Evolutionary conservation across 2,888 invertebrate species (phyloP).

Genomic region (Apodemia mormo): DNA sequence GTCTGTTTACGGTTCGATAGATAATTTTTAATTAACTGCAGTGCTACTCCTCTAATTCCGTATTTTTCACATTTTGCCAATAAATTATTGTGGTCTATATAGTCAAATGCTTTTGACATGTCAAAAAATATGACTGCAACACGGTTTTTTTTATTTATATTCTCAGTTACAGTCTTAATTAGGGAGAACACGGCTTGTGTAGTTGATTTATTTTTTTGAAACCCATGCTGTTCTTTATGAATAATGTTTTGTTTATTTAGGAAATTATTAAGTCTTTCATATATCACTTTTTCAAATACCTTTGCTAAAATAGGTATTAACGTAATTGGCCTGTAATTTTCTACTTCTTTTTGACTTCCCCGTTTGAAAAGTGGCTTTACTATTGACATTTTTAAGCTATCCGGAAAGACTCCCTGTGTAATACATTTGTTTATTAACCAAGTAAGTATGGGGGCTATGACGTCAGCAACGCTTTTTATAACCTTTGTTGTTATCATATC

Average conservation of each 20-base stretch:
- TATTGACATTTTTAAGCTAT: background rate
- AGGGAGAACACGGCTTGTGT: background rate
- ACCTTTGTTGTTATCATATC: background rate
- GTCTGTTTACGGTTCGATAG: background rate
- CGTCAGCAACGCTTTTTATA: background rate
- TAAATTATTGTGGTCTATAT: background rate
- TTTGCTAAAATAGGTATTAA: background rate
- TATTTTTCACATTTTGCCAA: background rate
- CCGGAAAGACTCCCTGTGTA: background rate
- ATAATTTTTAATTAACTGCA: background rate
- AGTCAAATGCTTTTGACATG: background rate
- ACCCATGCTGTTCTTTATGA: background rate
- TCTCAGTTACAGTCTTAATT: background rate
- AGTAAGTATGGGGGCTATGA: background rate
- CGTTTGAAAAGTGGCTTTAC: background rate
- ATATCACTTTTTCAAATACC: background rate
- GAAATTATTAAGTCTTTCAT: background rate
- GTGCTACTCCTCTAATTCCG: background rate
- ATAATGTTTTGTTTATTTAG: background rate
- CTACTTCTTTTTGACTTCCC: background rate
- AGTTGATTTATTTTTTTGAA: background rate
- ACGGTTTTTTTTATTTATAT: background rate
- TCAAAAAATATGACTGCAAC: background rate
- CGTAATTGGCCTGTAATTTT: background rate
- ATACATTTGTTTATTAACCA: background rate